Percentiles rank a stretch among this genome's conserved stretches.
Evolutionary conservation across 1,140 invertebrate species (phyloP).

Genomic region (Cardiocondyla obscurior): DNA sequence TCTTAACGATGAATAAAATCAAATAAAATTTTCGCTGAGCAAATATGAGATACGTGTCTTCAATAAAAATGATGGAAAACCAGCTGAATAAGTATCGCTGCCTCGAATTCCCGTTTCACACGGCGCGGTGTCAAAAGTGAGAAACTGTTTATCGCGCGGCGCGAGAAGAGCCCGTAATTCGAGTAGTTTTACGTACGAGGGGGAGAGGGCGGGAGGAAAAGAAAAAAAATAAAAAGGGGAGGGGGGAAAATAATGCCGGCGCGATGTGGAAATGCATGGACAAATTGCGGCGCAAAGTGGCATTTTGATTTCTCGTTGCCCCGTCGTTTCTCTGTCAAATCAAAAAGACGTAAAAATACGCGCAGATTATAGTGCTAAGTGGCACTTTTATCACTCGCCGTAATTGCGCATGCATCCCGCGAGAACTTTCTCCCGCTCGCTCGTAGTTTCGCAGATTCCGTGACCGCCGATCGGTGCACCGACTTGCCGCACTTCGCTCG

Average conservation of each 20-base stretch:
- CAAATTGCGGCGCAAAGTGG: slow-evolving; percentile 60
- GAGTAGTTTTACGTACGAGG: slow-evolving; percentile 11
- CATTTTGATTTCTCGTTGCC: slow-evolving; percentile 55
- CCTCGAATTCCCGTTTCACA: slow-evolving; percentile 10
- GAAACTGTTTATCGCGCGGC: background rate
- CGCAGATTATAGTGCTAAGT: slow-evolving; percentile 67
- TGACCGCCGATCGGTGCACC: slow-evolving; percentile 42
- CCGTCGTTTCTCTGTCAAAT: slow-evolving; percentile 63
- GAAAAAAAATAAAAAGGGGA: too few relatives aligned
- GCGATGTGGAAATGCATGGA: slow-evolving; percentile 54
- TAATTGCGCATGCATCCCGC: slow-evolving; percentile 68
- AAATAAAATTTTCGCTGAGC: background rate
- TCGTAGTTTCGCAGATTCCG: slow-evolving; percentile 62
- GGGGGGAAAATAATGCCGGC: slow-evolving; percentile 17
- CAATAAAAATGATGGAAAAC: too few relatives aligned
- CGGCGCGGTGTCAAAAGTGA: slow-evolving; percentile 6
- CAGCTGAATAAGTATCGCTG: background rate
- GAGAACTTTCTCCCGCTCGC: slow-evolving; percentile 60
- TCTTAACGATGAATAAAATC: background rate
- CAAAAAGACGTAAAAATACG: slow-evolving; percentile 65
- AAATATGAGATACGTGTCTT: background rate
- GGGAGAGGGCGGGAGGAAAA: too few relatives aligned
- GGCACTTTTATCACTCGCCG: slow-evolving; percentile 67
- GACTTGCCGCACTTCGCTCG: slow-evolving; percentile 27
- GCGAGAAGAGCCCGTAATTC: slow-evolving; percentile 21